These are phyloP conservation scores for Busseola fusca DNA, from an alignment of 2,888 invertebrate species.

Conservation along the genomic window DNA sequence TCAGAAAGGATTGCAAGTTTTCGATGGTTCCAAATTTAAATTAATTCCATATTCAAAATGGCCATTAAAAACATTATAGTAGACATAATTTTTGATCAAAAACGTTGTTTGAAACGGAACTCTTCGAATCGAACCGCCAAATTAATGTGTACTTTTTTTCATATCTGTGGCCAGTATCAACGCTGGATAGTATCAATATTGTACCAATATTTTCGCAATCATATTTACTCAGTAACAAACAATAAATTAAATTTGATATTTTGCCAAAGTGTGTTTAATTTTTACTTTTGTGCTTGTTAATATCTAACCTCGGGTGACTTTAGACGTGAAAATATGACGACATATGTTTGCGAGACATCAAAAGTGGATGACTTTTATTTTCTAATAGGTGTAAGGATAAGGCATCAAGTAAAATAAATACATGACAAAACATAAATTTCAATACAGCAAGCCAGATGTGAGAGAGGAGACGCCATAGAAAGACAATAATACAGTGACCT, in stretches of 20 bases:
- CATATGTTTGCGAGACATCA: neutral
- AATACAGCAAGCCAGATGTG: too few species aligned
- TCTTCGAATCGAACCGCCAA: neutral
- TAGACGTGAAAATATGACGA: neutral
- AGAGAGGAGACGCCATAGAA: too few species aligned
- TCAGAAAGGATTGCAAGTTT: conserved; percentile 35
- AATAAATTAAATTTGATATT: neutral
- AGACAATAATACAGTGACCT: too few species aligned
- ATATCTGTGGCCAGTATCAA: neutral
- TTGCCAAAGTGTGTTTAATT: neutral
- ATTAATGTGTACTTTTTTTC: conserved; percentile 1
- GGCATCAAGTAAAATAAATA: neutral
- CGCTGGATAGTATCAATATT: neutral
- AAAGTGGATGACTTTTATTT: neutral
- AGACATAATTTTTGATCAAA: neutral
- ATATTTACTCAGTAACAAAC: neutral
- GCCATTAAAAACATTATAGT: too few species aligned
- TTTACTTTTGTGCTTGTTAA: neutral
- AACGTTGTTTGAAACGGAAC: neutral
- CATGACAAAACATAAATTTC: neutral
- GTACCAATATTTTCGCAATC: neutral
- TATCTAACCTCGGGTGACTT: neutral
- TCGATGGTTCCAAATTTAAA: conserved; percentile 17
- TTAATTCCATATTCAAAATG: neutral
- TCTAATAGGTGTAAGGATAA: neutral